A percentile compares a stretch with the other conserved stretches of the same genome.
Conservation (phyloP, 1,140 invertebrate genomes). For the Drosophila baimaii region DNA sequence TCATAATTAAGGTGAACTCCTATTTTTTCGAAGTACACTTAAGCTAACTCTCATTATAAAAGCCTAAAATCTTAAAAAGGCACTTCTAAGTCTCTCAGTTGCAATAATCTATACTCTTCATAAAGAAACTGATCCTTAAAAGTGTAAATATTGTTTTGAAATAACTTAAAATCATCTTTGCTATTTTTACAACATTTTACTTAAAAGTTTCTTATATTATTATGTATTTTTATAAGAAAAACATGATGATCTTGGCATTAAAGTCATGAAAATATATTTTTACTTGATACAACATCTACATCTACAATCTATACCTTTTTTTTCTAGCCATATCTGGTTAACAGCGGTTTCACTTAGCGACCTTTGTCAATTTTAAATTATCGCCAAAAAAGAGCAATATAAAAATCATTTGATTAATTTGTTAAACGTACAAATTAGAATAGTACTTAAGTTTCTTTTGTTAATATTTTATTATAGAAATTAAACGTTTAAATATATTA, state of each 20-base stretch:
- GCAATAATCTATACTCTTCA: too few relatives aligned
- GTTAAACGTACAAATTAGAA: background rate
- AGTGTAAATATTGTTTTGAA: too few relatives aligned
- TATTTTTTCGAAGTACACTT: too few relatives aligned
- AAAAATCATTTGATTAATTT: slow-evolving; percentile 2
- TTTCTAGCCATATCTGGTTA: background rate
- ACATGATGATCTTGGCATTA: background rate
- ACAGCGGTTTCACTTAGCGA: background rate
- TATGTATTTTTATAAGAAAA: background rate
- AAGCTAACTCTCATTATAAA: background rate
- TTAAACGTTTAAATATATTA: background rate
- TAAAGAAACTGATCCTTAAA: too few relatives aligned
- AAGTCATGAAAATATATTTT: background rate
- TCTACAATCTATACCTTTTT: too few relatives aligned
- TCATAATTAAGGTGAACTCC: too few relatives aligned
- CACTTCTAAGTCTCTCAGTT: too few relatives aligned
- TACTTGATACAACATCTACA: too few relatives aligned
- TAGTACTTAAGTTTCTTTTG: background rate
- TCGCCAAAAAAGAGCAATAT: background rate
- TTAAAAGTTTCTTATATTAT: background rate
- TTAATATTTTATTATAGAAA: background rate
- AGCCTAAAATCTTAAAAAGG: too few relatives aligned
- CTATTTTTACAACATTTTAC: too few relatives aligned
- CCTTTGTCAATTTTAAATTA: slow-evolving; percentile 9
- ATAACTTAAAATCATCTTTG: too few relatives aligned